These are phyloP conservation scores for Platycercus adscitus DNA, from an alignment of 2,113 vertebrate genomes.

Conservation along the genomic window DNA sequence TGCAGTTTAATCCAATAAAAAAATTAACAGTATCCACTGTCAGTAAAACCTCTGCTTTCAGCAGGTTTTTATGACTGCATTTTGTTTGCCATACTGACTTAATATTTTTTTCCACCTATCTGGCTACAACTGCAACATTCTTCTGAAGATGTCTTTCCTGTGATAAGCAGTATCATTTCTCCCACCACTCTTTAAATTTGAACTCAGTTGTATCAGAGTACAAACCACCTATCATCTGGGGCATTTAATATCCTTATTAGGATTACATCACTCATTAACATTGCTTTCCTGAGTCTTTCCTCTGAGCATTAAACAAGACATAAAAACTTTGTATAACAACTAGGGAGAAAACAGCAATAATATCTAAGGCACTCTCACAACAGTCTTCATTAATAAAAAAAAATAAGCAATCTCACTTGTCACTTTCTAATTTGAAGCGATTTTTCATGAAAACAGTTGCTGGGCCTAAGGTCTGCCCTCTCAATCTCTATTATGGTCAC, in stretches of 20 bases:
- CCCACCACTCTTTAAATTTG: background rate
- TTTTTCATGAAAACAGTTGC: background rate
- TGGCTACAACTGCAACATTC: background rate
- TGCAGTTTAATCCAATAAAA: background rate
- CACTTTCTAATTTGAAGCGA: background rate
- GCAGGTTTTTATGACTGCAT: background rate
- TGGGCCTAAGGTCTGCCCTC: fast-evolving
- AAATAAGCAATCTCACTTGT: background rate
- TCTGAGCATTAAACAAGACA: background rate
- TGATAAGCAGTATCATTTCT: background rate
- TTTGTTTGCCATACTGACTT: background rate
- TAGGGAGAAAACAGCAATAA: background rate
- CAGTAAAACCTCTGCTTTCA: background rate
- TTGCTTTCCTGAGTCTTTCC: background rate
- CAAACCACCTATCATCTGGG: background rate
- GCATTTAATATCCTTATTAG: background rate
- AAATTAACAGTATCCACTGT: background rate
- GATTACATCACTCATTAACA: background rate
- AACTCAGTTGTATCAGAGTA: background rate
- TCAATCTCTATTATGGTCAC: background rate
- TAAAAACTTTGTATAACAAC: background rate
- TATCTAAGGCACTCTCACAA: background rate
- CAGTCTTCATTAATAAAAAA: background rate
- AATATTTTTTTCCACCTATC: background rate
- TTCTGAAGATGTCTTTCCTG: background rate